These are phyloP conservation scores for Chanos chanos DNA, from an alignment of 2,797 vertebrate species.

Conservation along the genomic window DNA sequence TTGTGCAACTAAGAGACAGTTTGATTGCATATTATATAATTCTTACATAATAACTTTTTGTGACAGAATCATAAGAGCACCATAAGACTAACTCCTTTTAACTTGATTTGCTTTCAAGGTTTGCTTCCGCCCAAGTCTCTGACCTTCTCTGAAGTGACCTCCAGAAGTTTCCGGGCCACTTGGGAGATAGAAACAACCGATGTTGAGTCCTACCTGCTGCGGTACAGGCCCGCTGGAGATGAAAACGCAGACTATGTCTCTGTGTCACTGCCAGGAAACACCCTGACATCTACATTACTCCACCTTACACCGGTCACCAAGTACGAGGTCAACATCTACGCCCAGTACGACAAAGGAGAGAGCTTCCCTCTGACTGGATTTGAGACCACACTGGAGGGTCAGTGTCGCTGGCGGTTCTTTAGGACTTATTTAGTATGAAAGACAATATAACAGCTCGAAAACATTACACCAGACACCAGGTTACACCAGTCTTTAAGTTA, in stretches of 20 bases:
- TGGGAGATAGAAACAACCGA: slow-evolving; percentile 79
- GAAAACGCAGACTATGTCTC: slow-evolving; percentile 68
- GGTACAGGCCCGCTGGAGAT: slow-evolving; percentile 74
- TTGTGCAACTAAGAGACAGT: slow-evolving; percentile 45
- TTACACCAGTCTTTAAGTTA: too few species aligned
- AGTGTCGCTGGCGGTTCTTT: too few species aligned
- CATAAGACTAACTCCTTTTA: neutral
- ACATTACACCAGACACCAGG: too few species aligned
- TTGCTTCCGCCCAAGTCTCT: slow-evolving; percentile 78
- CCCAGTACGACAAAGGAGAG: slow-evolving; percentile 84
- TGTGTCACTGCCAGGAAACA: slow-evolving; percentile 79
- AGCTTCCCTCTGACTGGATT: slow-evolving; percentile 79
- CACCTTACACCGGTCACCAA: slow-evolving; percentile 84
- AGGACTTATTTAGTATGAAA: too few species aligned
- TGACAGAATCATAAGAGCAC: too few species aligned
- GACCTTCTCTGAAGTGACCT: slow-evolving; percentile 80
- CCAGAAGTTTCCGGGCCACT: slow-evolving; percentile 80
- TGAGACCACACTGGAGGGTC: slow-evolving; percentile 88
- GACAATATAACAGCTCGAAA: too few species aligned
- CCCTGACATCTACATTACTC: slow-evolving; percentile 72
- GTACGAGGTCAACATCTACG: slow-evolving; percentile 81
- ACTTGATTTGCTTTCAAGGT: slow-evolving; percentile 61
- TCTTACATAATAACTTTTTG: slow-evolving; percentile 51
- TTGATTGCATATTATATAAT: slow-evolving; percentile 47
- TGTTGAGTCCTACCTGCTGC: slow-evolving; percentile 79